Evolutionary conservation across 1,140 invertebrate genomes (phyloP), one percentile per base, ranked within the genome.

Genomic region (Planococcus citri): DNA sequence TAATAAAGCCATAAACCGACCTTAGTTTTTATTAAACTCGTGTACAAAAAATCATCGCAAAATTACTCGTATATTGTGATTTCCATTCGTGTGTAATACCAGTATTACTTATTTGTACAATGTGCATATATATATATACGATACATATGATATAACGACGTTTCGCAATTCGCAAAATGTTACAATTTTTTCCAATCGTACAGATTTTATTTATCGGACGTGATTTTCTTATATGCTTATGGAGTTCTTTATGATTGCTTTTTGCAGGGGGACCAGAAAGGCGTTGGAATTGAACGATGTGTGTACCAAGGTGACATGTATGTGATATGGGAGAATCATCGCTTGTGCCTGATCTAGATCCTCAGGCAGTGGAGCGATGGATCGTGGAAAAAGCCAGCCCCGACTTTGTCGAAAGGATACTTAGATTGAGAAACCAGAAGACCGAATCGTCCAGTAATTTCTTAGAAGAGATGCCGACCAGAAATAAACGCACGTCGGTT

Each of bases 401-500:
- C n/a, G 72, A 74, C 17, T 27, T 72, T 12, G 72, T 74, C 51
- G 58, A 71, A 9, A 70, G 72, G 9, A 69, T 74, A 41, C 27
- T 72, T 14, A 38, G 60, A 58, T 70, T 60, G 24, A 33, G 60
- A 27, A 67, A 71, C 38, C 67, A 72, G 38, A 68, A 69, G 25
- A 58, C 70, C n/a, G 71, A 72, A 29, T 67, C 61, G 9, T 29
- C 64, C 20, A 27, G 68, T 25, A 24, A 22, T 29, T 17, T 14
- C 37, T 9, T 64, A 25, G 60, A 60, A 20, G 69, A 70, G 4
- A 41, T 38, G 24, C 51, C 70, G 4, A 67, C 67, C 27, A 41
- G 71, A 4, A 69, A 58, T 70, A 75, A 75, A 69, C 82, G 88
- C 60, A 88, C 89, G 70, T 92, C 89, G 58, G 87, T 92, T 37